Evolutionary conservation across 2,113 vertebrate species (phyloP).

Genomic region (Amia ocellicauda): DNA sequence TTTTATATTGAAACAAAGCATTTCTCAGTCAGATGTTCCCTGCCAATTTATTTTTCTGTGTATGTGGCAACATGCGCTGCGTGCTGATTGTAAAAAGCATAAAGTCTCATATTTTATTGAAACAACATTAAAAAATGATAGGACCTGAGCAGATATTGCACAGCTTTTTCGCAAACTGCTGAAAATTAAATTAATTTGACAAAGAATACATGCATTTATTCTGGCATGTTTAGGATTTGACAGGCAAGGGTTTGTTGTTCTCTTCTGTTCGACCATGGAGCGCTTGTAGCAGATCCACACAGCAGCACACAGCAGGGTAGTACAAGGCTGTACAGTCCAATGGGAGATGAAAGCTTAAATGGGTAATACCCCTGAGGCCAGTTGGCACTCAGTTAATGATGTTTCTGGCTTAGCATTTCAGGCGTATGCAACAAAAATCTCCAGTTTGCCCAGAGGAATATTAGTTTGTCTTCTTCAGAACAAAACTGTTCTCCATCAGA

Average conservation of each 20-base stretch:
- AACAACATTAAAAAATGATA: no score
- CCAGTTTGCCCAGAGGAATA: slow-evolving; percentile 39
- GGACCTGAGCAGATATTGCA: no score
- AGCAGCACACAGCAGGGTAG: slow-evolving; percentile 52
- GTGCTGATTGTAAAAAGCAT: no score
- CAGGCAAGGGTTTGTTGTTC: slow-evolving; percentile 13
- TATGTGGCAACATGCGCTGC: no score
- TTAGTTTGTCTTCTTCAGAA: slow-evolving; percentile 39
- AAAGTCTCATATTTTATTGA: no score
- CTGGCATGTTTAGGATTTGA: not conserved
- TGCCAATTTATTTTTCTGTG: no score
- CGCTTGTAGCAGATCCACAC: slow-evolving; percentile 57
- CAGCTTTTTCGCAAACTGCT: no score
- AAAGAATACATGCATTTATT: not conserved
- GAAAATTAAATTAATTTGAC: no score
- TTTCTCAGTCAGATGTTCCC: no score
- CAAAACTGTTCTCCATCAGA: slow-evolving; percentile 19
- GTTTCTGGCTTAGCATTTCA: slow-evolving; percentile 41
- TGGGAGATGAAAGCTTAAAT: slow-evolving; percentile 41
- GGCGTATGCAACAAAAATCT: slow-evolving; percentile 43
- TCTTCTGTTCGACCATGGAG: slow-evolving; percentile 47
- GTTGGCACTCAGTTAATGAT: slow-evolving; percentile 45
- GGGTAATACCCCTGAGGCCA: slow-evolving; percentile 43
- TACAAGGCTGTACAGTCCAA: slow-evolving; percentile 27
- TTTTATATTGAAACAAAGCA: no score